A percentile compares a stretch with the other conserved stretches of the same genome.
Evolutionary conservation across 2,888 invertebrate genomes (phyloP).

Genomic region (Invenusta paracnida): DNA sequence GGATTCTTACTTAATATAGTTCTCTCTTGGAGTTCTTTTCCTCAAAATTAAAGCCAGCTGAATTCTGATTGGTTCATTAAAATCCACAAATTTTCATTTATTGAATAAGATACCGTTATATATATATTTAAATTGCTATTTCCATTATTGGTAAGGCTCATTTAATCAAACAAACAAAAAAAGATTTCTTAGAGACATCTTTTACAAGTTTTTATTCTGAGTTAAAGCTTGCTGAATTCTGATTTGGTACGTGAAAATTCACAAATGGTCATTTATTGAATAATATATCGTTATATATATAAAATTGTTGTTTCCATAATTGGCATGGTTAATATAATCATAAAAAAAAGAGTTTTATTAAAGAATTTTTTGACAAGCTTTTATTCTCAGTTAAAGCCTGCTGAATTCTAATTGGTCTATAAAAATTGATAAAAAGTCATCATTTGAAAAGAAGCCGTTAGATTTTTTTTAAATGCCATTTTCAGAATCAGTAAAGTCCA

Average conservation of each 20-base stretch:
- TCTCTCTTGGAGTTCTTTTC: constrained; percentile 14
- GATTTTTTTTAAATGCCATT: not conserved
- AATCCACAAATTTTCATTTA: not conserved
- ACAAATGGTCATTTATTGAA: not conserved
- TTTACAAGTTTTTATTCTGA: not conserved
- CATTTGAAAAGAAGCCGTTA: not conserved
- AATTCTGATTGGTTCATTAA: not conserved
- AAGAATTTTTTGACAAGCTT: not conserved
- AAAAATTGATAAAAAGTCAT: not conserved
- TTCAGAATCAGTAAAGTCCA: too few species aligned
- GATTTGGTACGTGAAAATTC: not conserved
- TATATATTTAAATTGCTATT: not conserved
- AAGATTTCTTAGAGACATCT: not conserved
- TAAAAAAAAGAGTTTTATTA: not conserved
- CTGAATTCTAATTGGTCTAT: not conserved
- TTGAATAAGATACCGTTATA: not conserved
- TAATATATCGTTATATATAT: not conserved
- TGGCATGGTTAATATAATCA: not conserved
- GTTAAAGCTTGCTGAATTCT: not conserved
- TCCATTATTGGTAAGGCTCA: not conserved
- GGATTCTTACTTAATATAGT: not conserved
- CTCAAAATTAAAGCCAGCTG: constrained; percentile 36
- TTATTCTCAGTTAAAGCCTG: not conserved
- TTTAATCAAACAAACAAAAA: not conserved
- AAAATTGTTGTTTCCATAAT: not conserved